Evolutionary conservation across 2,888 invertebrate genomes (phyloP).

Genomic region (Nephrotoma flavescens): DNA sequence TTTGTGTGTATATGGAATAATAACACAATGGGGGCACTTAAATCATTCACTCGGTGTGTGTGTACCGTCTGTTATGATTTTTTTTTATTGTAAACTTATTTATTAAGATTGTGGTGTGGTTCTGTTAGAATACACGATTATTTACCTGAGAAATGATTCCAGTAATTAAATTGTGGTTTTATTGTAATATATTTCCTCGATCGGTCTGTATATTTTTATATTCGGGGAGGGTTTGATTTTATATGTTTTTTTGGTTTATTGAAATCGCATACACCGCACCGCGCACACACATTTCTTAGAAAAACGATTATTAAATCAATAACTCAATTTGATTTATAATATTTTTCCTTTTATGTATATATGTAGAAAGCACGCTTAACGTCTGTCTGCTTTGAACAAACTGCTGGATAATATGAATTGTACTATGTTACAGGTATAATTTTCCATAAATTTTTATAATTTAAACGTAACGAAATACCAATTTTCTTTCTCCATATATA

Average conservation of each 20-base stretch:
- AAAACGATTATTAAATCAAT: neutral
- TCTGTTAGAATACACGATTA: neutral
- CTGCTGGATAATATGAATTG: neutral
- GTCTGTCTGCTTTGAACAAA: neutral
- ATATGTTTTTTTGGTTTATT: neutral
- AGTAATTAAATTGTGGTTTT: neutral
- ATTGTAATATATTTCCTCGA: neutral
- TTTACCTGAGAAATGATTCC: neutral
- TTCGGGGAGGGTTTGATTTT: neutral
- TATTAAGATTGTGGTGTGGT: neutral
- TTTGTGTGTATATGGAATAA: neutral
- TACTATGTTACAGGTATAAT: neutral
- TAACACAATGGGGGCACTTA: neutral
- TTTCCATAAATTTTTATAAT: neutral
- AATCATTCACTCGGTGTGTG: neutral
- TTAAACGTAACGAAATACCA: neutral
- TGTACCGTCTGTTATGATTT: neutral
- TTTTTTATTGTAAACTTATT: neutral
- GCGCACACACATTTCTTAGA: neutral
- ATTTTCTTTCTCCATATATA: neutral
- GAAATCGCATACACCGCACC: neutral
- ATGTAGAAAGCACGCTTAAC: neutral
- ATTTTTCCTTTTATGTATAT: neutral
- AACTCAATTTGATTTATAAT: neutral
- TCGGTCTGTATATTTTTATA: neutral